phyloP scores from a whole-genome alignment of 2,888 invertebrate species.

The Epinotia demarniana region DNA sequence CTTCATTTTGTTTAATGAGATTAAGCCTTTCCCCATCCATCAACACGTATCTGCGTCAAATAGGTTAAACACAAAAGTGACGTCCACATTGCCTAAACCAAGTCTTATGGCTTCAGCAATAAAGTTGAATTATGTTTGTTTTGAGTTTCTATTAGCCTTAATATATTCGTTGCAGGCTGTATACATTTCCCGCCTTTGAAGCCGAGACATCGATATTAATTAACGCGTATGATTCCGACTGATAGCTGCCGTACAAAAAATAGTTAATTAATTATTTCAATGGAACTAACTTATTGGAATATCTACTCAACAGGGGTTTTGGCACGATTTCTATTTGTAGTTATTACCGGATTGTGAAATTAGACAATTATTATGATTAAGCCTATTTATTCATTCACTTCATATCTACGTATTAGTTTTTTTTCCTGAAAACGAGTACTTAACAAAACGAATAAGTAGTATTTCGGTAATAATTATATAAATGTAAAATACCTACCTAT shows the following conservation, averaged over 20 bases:
- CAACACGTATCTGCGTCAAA: slow-evolving; percentile 55
- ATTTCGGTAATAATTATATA: too few species aligned
- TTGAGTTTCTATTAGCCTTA: neutral
- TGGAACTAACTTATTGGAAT: slow-evolving; percentile 4
- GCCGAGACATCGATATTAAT: slow-evolving; percentile 68
- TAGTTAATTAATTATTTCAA: slow-evolving; percentile 25
- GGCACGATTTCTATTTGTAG: slow-evolving; percentile 6
- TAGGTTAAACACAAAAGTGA: neutral
- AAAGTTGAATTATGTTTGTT: neutral
- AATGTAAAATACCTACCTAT: too few species aligned
- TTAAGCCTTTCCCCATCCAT: slow-evolving; percentile 65
- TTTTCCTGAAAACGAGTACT: too few species aligned
- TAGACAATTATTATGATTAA: neutral
- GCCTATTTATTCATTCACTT: too few species aligned
- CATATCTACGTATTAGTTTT: too few species aligned
- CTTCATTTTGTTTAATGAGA: slow-evolving; percentile 59
- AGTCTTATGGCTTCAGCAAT: neutral
- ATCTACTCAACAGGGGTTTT: slow-evolving; percentile 10
- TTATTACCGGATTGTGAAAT: neutral
- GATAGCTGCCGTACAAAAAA: slow-evolving; percentile 41
- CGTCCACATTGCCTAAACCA: neutral
- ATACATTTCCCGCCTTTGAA: slow-evolving; percentile 65
- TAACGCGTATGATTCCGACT: slow-evolving; percentile 51
- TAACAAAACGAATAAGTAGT: too few species aligned
- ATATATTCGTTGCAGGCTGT: slow-evolving; percentile 35